These are phyloP conservation scores for Malurus elegans DNA, from an alignment of 2,113 vertebrate species.

Conservation along the genomic window DNA sequence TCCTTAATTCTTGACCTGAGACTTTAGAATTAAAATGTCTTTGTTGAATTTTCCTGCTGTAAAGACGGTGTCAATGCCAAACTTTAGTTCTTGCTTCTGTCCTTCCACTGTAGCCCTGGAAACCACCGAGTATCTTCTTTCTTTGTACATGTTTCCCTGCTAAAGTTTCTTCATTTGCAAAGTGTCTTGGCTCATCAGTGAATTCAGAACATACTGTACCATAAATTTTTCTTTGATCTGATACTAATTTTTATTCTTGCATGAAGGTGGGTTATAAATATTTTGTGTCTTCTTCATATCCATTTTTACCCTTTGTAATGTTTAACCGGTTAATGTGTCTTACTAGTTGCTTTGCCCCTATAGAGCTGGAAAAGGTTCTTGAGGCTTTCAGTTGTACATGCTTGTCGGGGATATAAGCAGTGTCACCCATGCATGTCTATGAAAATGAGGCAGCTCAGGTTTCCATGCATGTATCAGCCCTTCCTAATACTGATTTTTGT, in stretches of 20 bases:
- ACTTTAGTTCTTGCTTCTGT: background rate
- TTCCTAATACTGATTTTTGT: slow-evolving; percentile 1
- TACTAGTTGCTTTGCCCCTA: slow-evolving; percentile 34
- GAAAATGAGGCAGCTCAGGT: slow-evolving; percentile 29
- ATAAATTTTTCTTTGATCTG: background rate
- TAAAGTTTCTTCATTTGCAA: slow-evolving; percentile 5
- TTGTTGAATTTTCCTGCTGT: background rate
- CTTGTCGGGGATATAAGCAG: background rate
- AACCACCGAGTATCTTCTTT: background rate
- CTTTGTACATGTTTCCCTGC: background rate
- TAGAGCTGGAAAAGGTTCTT: slow-evolving; percentile 30
- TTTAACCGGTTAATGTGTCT: background rate
- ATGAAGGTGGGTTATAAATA: background rate
- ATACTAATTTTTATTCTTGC: slow-evolving; percentile 4
- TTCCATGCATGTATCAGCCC: background rate
- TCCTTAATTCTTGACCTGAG: background rate
- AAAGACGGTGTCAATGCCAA: background rate
- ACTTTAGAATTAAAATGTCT: background rate
- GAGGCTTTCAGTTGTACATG: slow-evolving; percentile 12
- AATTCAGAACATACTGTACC: background rate
- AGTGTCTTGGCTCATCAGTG: background rate
- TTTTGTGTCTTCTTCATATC: background rate
- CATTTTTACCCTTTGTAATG: background rate
- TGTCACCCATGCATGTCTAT: slow-evolving; percentile 15
- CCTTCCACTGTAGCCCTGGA: background rate